These are phyloP conservation scores for Montipora foliosa DNA, from an alignment of 64 coral and sea anemone genomes.

Conservation along the genomic window DNA sequence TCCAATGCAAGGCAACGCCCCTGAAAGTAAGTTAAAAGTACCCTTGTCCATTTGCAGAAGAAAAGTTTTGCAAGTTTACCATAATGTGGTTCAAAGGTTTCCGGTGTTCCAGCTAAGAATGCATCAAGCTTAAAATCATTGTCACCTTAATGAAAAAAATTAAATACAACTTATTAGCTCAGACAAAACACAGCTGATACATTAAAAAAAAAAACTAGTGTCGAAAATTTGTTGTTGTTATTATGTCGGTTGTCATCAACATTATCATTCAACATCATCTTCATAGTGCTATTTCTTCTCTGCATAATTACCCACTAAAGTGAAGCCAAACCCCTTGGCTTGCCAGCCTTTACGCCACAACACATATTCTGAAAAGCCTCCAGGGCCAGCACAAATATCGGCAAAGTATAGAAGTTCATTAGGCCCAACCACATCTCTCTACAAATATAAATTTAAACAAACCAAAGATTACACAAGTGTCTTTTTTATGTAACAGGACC, in stretches of 20 bases:
- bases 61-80: constrained; percentile 52
- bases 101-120: constrained; percentile 96
- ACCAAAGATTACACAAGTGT: no score
- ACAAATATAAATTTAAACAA: neutral
- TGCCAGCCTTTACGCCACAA: constrained; percentile 92
- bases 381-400: constrained; percentile 94
- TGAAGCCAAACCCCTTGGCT: constrained; percentile 95
- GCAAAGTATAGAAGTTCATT: constrained; percentile 94
- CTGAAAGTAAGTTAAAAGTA: no score
- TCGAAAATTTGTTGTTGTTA: no score
- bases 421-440: constrained; percentile 81
- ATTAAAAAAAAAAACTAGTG: no score
- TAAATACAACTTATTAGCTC: no score
- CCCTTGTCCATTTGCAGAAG: no score
- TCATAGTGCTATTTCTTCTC: neutral
- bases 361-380: constrained; percentile 96
- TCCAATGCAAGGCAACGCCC: no score
- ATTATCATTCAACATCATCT: neutral
- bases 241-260: no score
- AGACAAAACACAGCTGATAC: no score
- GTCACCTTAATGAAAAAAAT: constrained; percentile 62
- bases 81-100: constrained; percentile 98
- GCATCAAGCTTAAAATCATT: constrained; percentile 96
- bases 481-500: no score
- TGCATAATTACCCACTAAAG: constrained; percentile 72